phyloP scores from a whole-genome alignment of 1,140 invertebrate genomes.

The Calephelis nemesis region DNA sequence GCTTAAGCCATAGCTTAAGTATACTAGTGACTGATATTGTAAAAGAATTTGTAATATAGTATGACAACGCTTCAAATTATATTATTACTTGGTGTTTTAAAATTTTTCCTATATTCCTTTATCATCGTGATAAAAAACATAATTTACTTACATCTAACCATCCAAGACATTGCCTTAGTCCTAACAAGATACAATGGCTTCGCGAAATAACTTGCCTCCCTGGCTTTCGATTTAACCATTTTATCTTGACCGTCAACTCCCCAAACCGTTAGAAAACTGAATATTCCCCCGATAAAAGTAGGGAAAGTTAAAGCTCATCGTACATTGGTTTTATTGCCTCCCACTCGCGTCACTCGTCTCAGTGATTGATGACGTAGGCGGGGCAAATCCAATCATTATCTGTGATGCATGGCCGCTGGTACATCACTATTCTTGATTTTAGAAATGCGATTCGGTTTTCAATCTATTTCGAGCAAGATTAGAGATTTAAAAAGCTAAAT shows the following conservation, averaged over 20 bases:
- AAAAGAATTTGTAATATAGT: not conserved
- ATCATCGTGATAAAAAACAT: conserved; percentile 50
- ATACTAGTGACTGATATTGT: too few species aligned
- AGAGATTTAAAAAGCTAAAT: not conserved
- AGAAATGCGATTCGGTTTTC: conserved; percentile 2
- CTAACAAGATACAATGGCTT: conserved; percentile 76
- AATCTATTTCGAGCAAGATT: conserved; percentile 5
- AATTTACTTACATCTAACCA: conserved; percentile 73
- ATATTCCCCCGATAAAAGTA: conserved; percentile 24
- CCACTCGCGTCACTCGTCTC: conserved; percentile 62
- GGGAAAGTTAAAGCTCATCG: conserved; percentile 47
- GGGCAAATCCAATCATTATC: conserved; percentile 77
- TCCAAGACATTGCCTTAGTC: conserved; percentile 68
- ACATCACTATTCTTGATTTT: conserved; percentile 52
- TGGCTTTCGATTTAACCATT: conserved; percentile 39
- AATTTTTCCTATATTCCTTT: conserved; percentile 3
- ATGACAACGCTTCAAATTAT: not conserved
- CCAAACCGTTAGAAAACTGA: conserved; percentile 13
- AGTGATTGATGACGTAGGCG: conserved; percentile 76
- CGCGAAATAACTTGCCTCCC: conserved; percentile 60
- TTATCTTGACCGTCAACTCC: conserved; percentile 40
- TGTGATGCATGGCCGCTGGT: conserved; percentile 70
- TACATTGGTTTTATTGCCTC: conserved; percentile 49
- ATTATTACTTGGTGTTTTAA: not conserved
- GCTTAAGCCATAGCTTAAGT: too few species aligned